Evolutionary conservation across 2,888 invertebrate genomes (phyloP).

Genomic region (Acronicta leporina): DNA sequence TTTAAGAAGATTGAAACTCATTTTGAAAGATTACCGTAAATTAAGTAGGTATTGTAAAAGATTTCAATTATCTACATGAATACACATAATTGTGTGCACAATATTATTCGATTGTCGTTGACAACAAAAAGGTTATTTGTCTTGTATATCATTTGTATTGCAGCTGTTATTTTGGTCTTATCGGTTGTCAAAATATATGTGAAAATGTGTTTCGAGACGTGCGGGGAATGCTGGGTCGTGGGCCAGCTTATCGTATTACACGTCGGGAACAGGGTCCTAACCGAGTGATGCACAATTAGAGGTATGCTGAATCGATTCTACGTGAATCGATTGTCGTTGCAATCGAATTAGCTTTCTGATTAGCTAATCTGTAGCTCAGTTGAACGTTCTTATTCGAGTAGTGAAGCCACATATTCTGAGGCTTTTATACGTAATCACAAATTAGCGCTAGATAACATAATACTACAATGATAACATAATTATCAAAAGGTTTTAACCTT

Average conservation of each 20-base stretch:
- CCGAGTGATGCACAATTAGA: constrained; percentile 34
- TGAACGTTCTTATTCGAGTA: not conserved
- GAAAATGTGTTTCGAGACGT: constrained; percentile 62
- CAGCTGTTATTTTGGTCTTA: constrained; percentile 55
- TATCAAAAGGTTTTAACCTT: too few relatives aligned
- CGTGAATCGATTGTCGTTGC: constrained; percentile 13
- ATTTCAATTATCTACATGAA: not conserved
- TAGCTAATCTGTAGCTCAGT: not conserved
- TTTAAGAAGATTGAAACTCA: too few relatives aligned
- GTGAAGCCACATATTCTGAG: too few relatives aligned
- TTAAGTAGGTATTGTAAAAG: too few relatives aligned
- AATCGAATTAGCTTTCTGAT: not conserved
- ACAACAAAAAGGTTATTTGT: constrained; percentile 21
- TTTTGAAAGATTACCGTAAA: too few relatives aligned
- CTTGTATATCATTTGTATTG: constrained; percentile 18
- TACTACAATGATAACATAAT: too few relatives aligned
- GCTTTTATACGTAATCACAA: too few relatives aligned
- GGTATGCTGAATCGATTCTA: constrained; percentile 17
- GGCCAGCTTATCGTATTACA: constrained; percentile 65
- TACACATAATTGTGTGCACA: too few relatives aligned
- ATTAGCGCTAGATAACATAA: too few relatives aligned
- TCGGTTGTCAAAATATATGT: constrained; percentile 58
- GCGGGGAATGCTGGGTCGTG: constrained; percentile 52
- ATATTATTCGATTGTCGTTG: not conserved
- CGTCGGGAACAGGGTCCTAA: constrained; percentile 52